These are phyloP conservation scores for Cephus sareptanus DNA, from an alignment of 2,888 invertebrate species.

Conservation along the genomic window DNA sequence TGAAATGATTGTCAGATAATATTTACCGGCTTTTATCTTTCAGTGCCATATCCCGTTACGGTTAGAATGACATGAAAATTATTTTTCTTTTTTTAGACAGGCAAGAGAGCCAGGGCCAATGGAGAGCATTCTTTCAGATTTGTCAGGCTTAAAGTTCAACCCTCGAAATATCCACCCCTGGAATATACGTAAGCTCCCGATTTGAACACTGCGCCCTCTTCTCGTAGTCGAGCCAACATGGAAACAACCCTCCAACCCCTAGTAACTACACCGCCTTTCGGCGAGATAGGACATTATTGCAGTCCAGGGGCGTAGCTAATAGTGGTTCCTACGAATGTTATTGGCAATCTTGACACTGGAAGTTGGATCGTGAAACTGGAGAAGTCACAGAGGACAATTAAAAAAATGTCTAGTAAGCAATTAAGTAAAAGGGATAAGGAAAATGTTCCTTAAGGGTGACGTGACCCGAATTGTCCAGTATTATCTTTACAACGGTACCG, in stretches of 20 bases:
- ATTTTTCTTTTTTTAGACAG: constrained; percentile 10
- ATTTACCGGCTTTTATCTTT: neutral
- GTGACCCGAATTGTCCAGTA: neutral
- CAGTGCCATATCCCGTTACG: neutral
- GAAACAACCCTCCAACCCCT: constrained; percentile 7
- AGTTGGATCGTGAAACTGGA: neutral
- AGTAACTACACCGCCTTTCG: constrained; percentile 12
- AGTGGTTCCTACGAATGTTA: neutral
- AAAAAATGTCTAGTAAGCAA: neutral
- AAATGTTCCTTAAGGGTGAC: neutral
- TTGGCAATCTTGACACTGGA: neutral
- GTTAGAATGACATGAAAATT: neutral
- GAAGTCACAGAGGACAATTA: neutral
- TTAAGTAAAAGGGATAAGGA: neutral
- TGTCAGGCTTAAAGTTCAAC: neutral
- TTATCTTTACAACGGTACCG: neutral
- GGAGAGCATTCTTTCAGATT: neutral
- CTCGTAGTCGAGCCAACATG: neutral
- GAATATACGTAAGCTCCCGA: constrained; percentile 21
- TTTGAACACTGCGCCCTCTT: constrained; percentile 29
- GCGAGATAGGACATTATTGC: constrained; percentile 33
- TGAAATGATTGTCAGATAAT: neutral
- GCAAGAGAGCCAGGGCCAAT: neutral
- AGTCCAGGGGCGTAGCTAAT: constrained; percentile 24
- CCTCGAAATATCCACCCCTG: neutral